These are phyloP conservation scores for Pammene aurita DNA, from an alignment of 2,888 invertebrate species.

Conservation along the genomic window DNA sequence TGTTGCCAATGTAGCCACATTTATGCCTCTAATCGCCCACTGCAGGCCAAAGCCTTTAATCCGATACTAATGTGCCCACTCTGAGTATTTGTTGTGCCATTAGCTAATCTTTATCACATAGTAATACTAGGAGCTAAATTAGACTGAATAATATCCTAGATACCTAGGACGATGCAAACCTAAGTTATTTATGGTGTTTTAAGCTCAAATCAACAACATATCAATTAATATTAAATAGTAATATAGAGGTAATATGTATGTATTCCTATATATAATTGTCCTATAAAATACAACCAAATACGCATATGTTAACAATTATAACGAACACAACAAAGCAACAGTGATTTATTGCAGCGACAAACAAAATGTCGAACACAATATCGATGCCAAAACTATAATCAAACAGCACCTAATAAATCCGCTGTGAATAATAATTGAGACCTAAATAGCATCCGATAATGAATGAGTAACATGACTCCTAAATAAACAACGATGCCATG, in stretches of 20 bases:
- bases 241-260: no score
- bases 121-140: not conserved
- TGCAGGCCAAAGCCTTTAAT: slow-evolving; percentile 26
- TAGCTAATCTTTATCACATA: slow-evolving; percentile 19
- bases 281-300: slow-evolving; percentile 4
- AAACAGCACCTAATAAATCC: slow-evolving; percentile 57
- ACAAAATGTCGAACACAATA: slow-evolving; percentile 48
- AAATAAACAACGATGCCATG: slow-evolving; percentile 8
- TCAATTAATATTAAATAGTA: no score
- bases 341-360: slow-evolving; percentile 23
- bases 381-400: slow-evolving; percentile 54
- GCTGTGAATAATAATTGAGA: slow-evolving; percentile 43
- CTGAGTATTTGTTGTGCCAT: slow-evolving; percentile 17
- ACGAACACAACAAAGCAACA: slow-evolving; percentile 26
- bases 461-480: slow-evolving; percentile 29
- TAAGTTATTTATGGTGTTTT: not conserved
- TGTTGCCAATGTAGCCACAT: slow-evolving; percentile 16
- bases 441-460: slow-evolving; percentile 38
- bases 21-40: slow-evolving; percentile 21
- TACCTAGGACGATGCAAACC: not conserved
- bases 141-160: not conserved
- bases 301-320: slow-evolving; percentile 23
- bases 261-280: not conserved
- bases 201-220: no score
- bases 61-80: slow-evolving; percentile 28